These are phyloP conservation scores for Cynopterus brachyotis DNA, from an alignment of 2,113 vertebrate genomes.

Conservation along the genomic window DNA sequence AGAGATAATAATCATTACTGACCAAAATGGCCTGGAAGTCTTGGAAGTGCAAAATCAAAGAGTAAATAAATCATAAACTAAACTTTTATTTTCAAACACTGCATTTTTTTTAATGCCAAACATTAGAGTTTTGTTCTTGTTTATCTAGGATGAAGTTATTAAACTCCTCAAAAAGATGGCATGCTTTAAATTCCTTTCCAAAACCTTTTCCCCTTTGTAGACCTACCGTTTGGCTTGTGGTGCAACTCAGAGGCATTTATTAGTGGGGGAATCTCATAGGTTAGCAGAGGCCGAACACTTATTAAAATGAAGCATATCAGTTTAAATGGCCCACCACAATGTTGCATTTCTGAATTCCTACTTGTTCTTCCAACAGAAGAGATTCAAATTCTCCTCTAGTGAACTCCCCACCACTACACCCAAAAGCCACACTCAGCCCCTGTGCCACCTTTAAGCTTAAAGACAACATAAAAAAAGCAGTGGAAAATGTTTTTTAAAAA, in stretches of 20 bases:
- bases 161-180: neutral
- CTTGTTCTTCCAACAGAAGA: neutral
- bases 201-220: neutral
- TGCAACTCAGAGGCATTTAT: neutral
- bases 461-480: neutral
- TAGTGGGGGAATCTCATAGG: neutral
- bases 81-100: neutral
- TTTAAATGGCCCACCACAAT: neutral
- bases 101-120: neutral
- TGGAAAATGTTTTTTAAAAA: neutral
- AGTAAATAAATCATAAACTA: slow-evolving; percentile 10
- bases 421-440: neutral
- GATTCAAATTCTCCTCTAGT: neutral
- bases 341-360: neutral
- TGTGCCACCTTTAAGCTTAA: neutral
- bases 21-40: neutral
- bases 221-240: neutral
- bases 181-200: neutral
- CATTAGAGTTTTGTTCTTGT: neutral
- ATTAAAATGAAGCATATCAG: neutral
- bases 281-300: neutral
- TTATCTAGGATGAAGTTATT: neutral
- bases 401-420: neutral
- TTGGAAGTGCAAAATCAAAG: neutral
- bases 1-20: neutral